Evolutionary conservation across 2,888 invertebrate genomes (phyloP).

Genomic region (Ditula angustiorana): DNA sequence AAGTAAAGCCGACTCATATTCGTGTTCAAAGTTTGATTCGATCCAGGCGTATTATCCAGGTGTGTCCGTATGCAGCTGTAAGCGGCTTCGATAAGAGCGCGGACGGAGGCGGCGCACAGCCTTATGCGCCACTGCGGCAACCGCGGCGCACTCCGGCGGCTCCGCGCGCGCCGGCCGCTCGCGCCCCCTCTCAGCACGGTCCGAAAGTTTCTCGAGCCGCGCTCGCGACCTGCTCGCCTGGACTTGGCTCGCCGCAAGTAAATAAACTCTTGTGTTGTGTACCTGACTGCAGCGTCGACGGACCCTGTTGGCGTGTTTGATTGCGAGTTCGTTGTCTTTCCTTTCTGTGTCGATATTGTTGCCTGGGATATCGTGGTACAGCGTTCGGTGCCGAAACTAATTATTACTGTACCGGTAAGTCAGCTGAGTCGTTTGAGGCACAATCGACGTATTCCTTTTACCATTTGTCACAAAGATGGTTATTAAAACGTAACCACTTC

Average conservation of each 20-base stretch:
- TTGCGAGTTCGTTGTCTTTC: constrained; percentile 23
- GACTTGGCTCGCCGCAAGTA: constrained; percentile 31
- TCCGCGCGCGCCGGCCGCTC: neutral
- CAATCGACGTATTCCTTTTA: neutral
- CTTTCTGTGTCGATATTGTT: constrained; percentile 40
- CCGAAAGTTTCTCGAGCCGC: constrained; percentile 41
- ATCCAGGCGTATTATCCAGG: neutral
- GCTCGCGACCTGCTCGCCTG: constrained; percentile 24
- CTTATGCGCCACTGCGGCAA: constrained; percentile 38
- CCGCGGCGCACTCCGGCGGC: constrained; percentile 11
- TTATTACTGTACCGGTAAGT: constrained; percentile 27
- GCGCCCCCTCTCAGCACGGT: constrained; percentile 8
- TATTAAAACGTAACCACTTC: neutral
- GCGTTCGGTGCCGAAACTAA: constrained; percentile 16
- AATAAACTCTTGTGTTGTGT: constrained; percentile 8
- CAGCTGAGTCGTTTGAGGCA: neutral
- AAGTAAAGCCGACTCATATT: neutral
- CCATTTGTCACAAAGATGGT: too few relatives aligned
- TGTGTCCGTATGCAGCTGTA: neutral
- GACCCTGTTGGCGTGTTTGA: neutral
- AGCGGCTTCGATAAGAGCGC: constrained; percentile 9
- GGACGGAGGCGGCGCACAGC: constrained; percentile 22
- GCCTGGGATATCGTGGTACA: constrained; percentile 20
- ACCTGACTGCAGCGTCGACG: constrained; percentile 30
- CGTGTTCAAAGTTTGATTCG: neutral